These are phyloP conservation scores for Chirona hameri DNA, from an alignment of 2,888 invertebrate species.

Conservation along the genomic window DNA sequence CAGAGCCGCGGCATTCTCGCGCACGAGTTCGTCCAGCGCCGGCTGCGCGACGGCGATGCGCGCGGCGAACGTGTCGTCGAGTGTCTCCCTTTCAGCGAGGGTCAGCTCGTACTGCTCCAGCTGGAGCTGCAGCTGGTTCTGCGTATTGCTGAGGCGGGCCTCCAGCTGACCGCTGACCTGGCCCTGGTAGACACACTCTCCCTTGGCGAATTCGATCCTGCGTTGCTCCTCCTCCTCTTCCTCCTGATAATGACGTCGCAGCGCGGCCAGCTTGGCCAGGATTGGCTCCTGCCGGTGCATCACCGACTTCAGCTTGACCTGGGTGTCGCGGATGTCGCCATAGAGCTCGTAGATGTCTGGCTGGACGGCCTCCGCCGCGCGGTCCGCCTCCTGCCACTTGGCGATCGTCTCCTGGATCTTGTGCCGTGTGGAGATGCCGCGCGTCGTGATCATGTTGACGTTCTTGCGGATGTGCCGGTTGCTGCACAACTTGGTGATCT, in stretches of 20 bases:
- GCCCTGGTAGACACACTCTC: not conserved
- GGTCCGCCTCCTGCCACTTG: not conserved
- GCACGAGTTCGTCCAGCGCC: not conserved
- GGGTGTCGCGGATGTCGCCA: not conserved
- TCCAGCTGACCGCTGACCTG: not conserved
- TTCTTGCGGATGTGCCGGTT: not conserved
- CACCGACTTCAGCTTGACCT: not conserved
- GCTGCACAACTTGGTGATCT: not conserved
- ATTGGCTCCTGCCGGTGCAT: not conserved
- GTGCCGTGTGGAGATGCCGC: not conserved
- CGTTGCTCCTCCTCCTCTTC: not conserved
- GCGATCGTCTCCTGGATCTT: not conserved
- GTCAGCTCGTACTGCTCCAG: slow-evolving; percentile 2
- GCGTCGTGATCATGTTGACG: not conserved
- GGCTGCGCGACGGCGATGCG: not conserved
- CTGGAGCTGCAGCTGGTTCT: not conserved
- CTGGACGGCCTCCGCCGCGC: not conserved
- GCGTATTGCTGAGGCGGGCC: not conserved
- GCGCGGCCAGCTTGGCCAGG: not conserved
- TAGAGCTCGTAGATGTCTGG: not conserved
- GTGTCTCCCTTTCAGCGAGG: not conserved
- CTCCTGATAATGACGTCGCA: not conserved
- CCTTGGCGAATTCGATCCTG: not conserved
- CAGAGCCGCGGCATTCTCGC: not conserved
- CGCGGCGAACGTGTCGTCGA: not conserved